phyloP scores from a whole-genome alignment of 2,113 vertebrate species.

The Collichthys lucidus region DNA sequence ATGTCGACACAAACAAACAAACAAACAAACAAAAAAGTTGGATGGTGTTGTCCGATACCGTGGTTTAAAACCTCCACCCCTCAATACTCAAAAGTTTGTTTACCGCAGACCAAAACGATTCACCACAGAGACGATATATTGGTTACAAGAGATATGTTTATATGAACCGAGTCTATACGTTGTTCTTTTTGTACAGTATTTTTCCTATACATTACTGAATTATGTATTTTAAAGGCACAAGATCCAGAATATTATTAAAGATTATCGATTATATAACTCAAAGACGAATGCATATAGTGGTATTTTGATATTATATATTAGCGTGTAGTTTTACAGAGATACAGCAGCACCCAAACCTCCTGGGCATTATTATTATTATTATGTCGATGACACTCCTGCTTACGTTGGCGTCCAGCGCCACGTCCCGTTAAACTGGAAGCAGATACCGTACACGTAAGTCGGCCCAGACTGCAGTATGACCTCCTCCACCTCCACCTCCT shows the following conservation, averaged over 20 bases:
- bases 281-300: conserved; percentile 68
- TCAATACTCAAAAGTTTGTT: conserved; percentile 77
- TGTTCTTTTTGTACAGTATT: conserved; percentile 97
- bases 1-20: conserved; percentile 82
- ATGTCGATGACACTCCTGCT: conserved; percentile 26
- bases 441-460: conserved; percentile 1
- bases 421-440: conserved; percentile 16
- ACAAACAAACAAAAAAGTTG: conserved; percentile 67
- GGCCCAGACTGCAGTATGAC: conserved; percentile 6
- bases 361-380: conserved; percentile 63
- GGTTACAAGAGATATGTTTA: conserved; percentile 92
- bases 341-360: conserved; percentile 53
- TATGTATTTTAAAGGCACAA: conserved; percentile 92
- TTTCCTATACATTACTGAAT: conserved; percentile 93
- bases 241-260: conserved; percentile 78
- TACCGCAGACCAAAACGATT: conserved; percentile 81
- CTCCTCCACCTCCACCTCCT: no score
- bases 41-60: conserved; percentile 91
- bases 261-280: conserved; percentile 65
- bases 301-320: conserved; percentile 80
- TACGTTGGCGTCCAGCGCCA: conserved; percentile 17
- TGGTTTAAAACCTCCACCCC: conserved; percentile 82
- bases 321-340: conserved; percentile 55
- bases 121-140: conserved; percentile 85
- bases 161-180: conserved; percentile 92